These are phyloP conservation scores for Tokudaia tokunoshimensis DNA, from an alignment of 2,797 vertebrate genomes.

Conservation along the genomic window DNA sequence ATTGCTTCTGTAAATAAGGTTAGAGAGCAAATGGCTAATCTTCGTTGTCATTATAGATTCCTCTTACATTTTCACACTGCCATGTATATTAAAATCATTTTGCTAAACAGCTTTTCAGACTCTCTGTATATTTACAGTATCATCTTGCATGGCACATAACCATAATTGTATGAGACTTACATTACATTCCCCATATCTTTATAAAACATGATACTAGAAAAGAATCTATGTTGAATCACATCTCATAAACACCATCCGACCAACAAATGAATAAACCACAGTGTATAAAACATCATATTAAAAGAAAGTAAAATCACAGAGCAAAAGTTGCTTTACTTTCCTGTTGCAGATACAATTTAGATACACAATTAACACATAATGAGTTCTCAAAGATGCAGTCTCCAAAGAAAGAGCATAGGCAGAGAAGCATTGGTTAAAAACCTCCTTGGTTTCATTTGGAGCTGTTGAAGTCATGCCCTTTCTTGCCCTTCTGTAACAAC, in stretches of 20 bases:
- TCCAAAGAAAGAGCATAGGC: conserved; percentile 42
- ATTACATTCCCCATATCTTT: conserved; percentile 88
- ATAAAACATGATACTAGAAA: conserved; percentile 85
- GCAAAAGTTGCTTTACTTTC: conserved; percentile 83
- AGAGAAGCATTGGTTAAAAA: conserved; percentile 22
- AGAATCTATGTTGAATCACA: conserved; percentile 83
- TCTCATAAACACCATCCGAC: conserved; percentile 88
- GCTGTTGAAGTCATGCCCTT: not conserved
- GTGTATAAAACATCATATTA: conserved; percentile 86
- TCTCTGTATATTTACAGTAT: conserved; percentile 86
- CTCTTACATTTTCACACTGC: conserved; percentile 90
- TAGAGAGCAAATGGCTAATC: conserved; percentile 91
- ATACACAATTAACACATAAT: conserved; percentile 50
- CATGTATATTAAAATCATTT: conserved; percentile 88
- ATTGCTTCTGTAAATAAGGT: conserved; percentile 91
- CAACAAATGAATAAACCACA: conserved; percentile 89
- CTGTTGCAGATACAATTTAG: conserved; percentile 71
- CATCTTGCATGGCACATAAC: conserved; percentile 84
- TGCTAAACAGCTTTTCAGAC: conserved; percentile 88
- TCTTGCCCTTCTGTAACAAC: conserved; percentile 10
- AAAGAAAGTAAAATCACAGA: conserved; percentile 85
- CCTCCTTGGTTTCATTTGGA: conserved; percentile 20
- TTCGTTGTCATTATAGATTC: conserved; percentile 90
- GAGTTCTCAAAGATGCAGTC: conserved; percentile 28
- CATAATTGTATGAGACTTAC: conserved; percentile 87